Evolutionary conservation across 2,888 invertebrate genomes (phyloP), one percentile per base, ranked within the genome.

Genomic region (Resseliella maxima): DNA sequence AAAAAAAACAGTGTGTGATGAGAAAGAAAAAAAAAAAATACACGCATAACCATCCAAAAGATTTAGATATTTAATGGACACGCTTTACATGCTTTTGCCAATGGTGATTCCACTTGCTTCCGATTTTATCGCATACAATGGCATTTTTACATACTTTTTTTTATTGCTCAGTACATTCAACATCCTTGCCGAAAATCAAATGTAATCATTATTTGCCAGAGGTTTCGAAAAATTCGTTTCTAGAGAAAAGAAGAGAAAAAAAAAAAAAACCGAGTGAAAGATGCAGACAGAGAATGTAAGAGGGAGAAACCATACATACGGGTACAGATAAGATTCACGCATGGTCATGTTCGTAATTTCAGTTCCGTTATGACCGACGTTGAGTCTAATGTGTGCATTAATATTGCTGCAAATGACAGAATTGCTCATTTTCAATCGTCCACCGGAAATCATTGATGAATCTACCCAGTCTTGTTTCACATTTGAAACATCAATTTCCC

Each of bases 351-450:
- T 24, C 24, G 38, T 83, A 83, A 83, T 83, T 83, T 24, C 36
- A 83, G 83, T 38, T 83, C 83, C 83, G 83, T 83, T 83, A 38
- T 83, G 83, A 83, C 83, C 83, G 38, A 8, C 83, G 83, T 83
- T 27, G 36, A 24, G 1, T 83, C 31, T 83, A 38, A 83, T 83
- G 83, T n/a, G 36, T 83, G 24, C 24, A 24, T 38, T 10, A 12
- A 83, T 24, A 38, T 83, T 2, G 24, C 59, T 59, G 59, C 24
- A 50, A 50, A 50, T 59, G 3, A 59, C 15, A 35, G 31, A 72
- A 1, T 72, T 1, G 72, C 72, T 72, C 72, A 72, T 31, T 15
- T 31, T 72, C 72, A 35, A 72, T 72, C 10, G 38, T 38, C 41
- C 36, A 83, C 5, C 38, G 83, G 83, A 83, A 83, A 38, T 38